phyloP scores from a whole-genome alignment of 2,797 vertebrate species.

The Acridotheres tristis region DNA sequence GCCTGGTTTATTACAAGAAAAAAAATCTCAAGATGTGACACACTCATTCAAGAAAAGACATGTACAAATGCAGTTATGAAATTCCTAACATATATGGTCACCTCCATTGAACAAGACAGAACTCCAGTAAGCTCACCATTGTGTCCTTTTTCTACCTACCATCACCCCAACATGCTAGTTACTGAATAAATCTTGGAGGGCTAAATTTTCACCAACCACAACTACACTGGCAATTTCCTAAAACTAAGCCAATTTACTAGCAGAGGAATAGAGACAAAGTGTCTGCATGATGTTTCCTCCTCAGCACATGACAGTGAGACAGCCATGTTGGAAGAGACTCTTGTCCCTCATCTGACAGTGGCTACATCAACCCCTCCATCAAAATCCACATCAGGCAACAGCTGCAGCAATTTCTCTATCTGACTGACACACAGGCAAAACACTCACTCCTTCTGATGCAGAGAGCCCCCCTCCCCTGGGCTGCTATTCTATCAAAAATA shows the following conservation, averaged over 20 bases:
- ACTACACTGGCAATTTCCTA: not conserved
- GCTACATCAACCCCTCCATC: not conserved
- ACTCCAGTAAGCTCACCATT: not conserved
- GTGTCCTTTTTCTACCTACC: not conserved
- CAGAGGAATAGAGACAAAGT: not conserved
- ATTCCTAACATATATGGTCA: not conserved
- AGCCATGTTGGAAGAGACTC: not conserved
- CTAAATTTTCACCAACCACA: not conserved
- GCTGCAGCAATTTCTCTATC: not conserved
- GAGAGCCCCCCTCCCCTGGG: fast-evolving
- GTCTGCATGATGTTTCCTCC: not conserved
- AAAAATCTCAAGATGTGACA: not conserved
- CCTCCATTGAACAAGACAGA: not conserved
- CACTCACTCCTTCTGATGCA: not conserved
- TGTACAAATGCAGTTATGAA: not conserved
- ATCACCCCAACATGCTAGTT: not conserved
- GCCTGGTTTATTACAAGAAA: slow-evolving; percentile 74
- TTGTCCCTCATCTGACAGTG: not conserved
- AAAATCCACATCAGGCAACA: not conserved
- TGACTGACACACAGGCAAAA: not conserved
- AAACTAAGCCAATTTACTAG: not conserved
- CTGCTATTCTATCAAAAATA: not conserved
- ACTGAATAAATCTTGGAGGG: not conserved
- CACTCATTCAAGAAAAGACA: not conserved
- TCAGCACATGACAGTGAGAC: not conserved